phyloP scores from a whole-genome alignment of 92 coral and sea anemone genomes.

The Parazoanthus swiftii region DNA sequence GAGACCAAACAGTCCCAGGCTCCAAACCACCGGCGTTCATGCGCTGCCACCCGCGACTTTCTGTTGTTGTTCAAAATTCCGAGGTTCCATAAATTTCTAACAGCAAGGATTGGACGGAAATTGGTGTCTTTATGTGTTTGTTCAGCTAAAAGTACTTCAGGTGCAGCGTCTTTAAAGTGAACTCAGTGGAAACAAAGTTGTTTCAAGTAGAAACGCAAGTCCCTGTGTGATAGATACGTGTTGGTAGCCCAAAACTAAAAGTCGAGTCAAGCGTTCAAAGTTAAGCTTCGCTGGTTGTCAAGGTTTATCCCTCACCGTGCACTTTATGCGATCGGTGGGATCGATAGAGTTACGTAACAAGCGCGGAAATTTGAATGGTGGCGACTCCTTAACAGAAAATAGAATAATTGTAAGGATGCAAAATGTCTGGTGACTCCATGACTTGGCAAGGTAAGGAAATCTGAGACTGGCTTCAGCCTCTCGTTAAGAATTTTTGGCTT shows the following conservation, averaged over 20 bases:
- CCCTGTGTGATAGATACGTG: too few relatives aligned
- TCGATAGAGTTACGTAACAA: constrained; percentile 24
- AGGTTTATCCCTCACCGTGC: too few relatives aligned
- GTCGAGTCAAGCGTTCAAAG: not conserved
- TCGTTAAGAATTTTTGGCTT: too few relatives aligned
- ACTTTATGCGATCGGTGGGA: not conserved
- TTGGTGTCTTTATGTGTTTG: not conserved
- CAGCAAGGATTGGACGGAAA: not conserved
- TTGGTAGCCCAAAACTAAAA: not conserved
- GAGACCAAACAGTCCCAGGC: constrained; percentile 26
- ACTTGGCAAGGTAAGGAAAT: constrained; percentile 32
- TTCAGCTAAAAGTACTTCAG: not conserved
- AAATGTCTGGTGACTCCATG: constrained; percentile 15
- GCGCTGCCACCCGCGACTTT: constrained; percentile 2
- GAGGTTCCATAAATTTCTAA: constrained; percentile 2
- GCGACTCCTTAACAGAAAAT: not conserved
- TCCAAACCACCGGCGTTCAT: constrained; percentile 24
- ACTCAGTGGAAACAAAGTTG: not conserved
- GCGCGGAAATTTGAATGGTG: constrained; percentile 65
- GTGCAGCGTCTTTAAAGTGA: too few relatives aligned
- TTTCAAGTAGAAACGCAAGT: not conserved
- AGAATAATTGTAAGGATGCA: constrained; percentile 12
- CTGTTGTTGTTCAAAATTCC: constrained; percentile 25
- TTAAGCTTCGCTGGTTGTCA: constrained; percentile 8
- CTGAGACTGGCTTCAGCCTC: not conserved